A percentile compares a stretch with the other conserved stretches of the same genome.
Conservation (phyloP, 1,140 invertebrate species). For the Gryllus bimaculatus region DNA sequence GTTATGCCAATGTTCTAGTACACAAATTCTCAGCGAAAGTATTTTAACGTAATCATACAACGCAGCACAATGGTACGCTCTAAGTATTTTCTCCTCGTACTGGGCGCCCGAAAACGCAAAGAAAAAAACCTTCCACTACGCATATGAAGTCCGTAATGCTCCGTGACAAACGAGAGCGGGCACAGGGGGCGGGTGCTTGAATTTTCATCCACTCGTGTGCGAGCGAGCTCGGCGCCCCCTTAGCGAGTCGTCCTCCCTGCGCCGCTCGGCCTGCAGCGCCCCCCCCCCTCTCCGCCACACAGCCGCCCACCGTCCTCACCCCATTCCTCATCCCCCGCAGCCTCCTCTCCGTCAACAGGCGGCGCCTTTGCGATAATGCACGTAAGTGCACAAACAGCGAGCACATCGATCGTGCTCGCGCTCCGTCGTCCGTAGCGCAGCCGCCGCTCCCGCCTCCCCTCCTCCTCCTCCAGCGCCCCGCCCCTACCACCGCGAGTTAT, state of each 20-base stretch:
- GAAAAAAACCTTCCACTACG: not conserved
- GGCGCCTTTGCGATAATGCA: not conserved
- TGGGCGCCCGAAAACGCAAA: not conserved
- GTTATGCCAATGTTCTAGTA: no score
- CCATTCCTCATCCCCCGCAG: not conserved
- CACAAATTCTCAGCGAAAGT: no score
- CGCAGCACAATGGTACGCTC: no score
- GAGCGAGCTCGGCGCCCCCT: not conserved
- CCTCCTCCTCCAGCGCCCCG: not conserved
- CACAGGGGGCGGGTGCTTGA: not conserved
- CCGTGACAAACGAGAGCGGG: not conserved
- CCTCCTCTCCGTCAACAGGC: not conserved
- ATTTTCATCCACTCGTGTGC: not conserved
- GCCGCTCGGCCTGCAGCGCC: no score
- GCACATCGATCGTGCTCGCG: not conserved
- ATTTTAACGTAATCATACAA: no score
- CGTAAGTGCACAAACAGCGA: not conserved
- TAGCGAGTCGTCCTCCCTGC: no score
- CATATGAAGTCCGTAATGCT: not conserved
- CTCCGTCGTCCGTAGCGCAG: not conserved
- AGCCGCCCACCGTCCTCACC: not conserved
- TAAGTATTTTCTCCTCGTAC: no score
- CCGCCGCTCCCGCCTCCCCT: not conserved
- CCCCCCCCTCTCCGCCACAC: not conserved
- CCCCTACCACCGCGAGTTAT: not conserved